Percentiles rank a stretch among this genome's conserved stretches.
phyloP scores from a whole-genome alignment of 2,888 invertebrate species.

The Hydropsyche betteni region DNA sequence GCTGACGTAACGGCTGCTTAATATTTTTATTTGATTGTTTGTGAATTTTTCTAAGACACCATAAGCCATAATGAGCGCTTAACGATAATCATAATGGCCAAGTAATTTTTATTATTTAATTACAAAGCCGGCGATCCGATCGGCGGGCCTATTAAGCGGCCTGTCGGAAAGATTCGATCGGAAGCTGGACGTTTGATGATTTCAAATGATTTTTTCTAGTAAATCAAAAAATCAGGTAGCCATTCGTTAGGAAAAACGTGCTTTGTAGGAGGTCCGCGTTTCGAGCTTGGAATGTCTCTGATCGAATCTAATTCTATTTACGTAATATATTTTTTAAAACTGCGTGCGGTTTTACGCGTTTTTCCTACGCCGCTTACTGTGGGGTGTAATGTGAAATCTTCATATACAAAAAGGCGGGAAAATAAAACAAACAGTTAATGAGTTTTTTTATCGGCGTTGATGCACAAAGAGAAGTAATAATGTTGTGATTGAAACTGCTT shows the following conservation, averaged over 20 bases:
- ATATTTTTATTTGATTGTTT: conserved; percentile 19
- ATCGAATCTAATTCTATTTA: conserved; percentile 21
- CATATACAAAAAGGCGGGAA: background rate
- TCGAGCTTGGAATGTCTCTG: conserved; percentile 36
- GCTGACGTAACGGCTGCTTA: conserved; percentile 3
- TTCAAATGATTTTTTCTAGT: conserved; percentile 2
- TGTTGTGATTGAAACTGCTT: background rate
- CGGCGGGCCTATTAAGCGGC: too few relatives aligned
- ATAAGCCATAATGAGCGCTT: too few relatives aligned
- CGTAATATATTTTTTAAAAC: conserved; percentile 10
- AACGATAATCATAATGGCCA: too few relatives aligned
- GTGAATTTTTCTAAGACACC: too few relatives aligned
- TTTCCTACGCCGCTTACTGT: background rate
- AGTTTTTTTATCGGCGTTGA: conserved; percentile 16
- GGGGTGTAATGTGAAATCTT: too few relatives aligned
- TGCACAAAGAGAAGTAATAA: background rate
- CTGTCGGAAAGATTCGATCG: too few relatives aligned
- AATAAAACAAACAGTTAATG: conserved; percentile 29
- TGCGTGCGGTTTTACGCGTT: conserved; percentile 31
- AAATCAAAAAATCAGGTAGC: conserved; percentile 21
- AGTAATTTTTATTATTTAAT: too few relatives aligned
- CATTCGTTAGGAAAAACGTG: conserved; percentile 36
- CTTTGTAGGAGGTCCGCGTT: conserved; percentile 41
- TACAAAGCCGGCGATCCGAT: too few relatives aligned
- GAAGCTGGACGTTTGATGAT: too few relatives aligned